Base-by-base conservation (phyloP, 23 tunicate genomes). In the Styela plicata region DNA sequence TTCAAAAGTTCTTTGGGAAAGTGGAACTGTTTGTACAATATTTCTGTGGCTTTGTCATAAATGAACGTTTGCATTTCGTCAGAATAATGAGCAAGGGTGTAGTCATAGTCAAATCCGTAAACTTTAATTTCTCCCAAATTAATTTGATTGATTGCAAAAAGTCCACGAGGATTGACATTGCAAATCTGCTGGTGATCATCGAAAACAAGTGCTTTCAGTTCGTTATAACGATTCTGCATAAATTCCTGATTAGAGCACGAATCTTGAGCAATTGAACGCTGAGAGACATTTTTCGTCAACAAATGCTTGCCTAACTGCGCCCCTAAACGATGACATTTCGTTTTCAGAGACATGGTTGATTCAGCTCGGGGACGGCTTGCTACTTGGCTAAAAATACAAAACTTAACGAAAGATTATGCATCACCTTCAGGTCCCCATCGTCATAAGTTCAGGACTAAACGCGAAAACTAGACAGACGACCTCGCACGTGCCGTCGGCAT, bases 81-180 rank as follows among this genome's bases (percentile, higher is more conserved):
- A 2, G 90, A 74, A 82, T 96, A 96, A 69, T 91, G 90, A 17
- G 99, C 99, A 32, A 96, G 53, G 0, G 99, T 96, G 83, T 96
- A 96, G 53, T 96, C 99, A 78, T 87, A 96, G 57, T 96, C 99
- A 83, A 96, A 96, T 2, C 99, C 99, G 70, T 91, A 96, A 17
- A 88, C 87, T 25, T 81, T 63, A 0, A 89, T 78, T 22, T 85
- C 80, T 13, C 68, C 74, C n/a, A 96, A 82, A 71, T 96, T 89
- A 44, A 91, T 79, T 79, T 96, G 97, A 79, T 96, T 96, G 3
- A 91, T 89, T 19, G 97, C 97, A 90, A 87, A 95, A 16, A 95
- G 71, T 25, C 71, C 71, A 29, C 71, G 30, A 27, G 71, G 71
- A 67, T 67, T 67, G 22, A 67, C 71, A 29, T 67, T 67, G 71